Evolutionary conservation across 2,888 invertebrate genomes (phyloP).

Genomic region (Chelonus formosanus): DNA sequence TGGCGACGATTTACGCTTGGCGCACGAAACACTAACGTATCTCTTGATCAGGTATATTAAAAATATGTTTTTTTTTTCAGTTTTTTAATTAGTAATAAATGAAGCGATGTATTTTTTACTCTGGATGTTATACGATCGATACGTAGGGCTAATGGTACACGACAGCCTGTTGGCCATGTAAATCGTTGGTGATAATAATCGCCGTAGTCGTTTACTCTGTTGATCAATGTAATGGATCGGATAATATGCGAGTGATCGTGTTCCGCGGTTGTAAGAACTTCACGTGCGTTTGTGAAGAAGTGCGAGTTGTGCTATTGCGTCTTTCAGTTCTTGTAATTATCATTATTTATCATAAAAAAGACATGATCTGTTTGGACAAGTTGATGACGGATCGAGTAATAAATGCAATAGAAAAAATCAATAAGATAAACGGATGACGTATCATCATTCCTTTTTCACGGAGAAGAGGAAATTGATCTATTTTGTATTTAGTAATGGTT

Average conservation of each 20-base stretch:
- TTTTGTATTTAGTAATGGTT: too few species aligned
- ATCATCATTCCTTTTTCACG: too few species aligned
- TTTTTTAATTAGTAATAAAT: not conserved
- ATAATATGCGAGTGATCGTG: conserved; percentile 36
- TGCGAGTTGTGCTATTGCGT: not conserved
- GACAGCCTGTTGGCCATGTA: conserved; percentile 25
- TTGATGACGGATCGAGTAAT: too few species aligned
- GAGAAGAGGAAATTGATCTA: not conserved
- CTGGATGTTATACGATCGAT: not conserved
- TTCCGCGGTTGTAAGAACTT: conserved; percentile 23
- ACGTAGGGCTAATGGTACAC: conserved; percentile 6
- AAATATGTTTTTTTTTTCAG: not conserved
- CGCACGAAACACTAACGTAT: too few species aligned
- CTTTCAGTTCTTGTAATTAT: not conserved
- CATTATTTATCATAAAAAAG: conserved; percentile 1
- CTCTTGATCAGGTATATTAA: too few species aligned
- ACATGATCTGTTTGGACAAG: conserved; percentile 12
- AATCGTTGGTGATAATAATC: conserved; percentile 32
- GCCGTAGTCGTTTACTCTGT: conserved; percentile 25
- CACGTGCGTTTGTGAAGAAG: conserved; percentile 24
- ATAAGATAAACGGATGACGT: not conserved
- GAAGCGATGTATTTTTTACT: not conserved
- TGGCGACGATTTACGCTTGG: too few species aligned
- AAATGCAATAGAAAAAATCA: too few species aligned
- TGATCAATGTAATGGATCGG: conserved; percentile 36